Conservation (phyloP, 2,797 vertebrate genomes). For the Mus caroli region DNA sequence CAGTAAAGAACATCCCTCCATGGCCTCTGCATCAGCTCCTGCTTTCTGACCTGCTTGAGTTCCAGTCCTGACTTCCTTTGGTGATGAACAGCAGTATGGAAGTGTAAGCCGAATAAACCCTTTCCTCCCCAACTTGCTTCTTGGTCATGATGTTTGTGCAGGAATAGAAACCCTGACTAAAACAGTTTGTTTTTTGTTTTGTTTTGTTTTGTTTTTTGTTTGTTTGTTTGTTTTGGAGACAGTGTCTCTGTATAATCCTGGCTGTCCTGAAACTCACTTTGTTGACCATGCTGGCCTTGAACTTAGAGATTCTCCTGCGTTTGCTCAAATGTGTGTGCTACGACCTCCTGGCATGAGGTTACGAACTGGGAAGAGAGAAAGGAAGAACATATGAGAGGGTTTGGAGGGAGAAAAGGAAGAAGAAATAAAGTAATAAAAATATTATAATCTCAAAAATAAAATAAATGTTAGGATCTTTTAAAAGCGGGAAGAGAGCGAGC, state of each 20-base stretch:
- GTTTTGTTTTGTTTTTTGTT: neutral
- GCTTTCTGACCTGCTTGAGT: no score
- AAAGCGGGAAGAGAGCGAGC: neutral
- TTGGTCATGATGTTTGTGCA: no score
- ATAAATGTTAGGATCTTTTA: neutral
- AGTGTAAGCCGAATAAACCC: no score
- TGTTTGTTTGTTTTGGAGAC: neutral
- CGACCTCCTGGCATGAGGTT: neutral
- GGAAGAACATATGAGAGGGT: neutral
- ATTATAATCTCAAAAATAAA: neutral
- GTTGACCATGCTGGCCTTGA: neutral
- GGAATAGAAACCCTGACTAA: no score
- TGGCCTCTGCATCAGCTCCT: no score
- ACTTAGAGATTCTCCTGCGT: neutral
- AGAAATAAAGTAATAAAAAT: neutral
- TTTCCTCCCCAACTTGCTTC: no score
- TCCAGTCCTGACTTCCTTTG: no score
- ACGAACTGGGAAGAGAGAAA: neutral
- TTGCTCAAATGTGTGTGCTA: neutral
- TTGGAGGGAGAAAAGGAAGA: neutral
- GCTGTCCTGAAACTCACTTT: neutral
- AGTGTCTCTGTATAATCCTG: neutral
- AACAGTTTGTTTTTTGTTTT: no score
- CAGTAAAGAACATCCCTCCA: no score
- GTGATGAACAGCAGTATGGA: no score